Conservation (phyloP, 2,113 vertebrate species). For the Gambusia affinis region DNA sequence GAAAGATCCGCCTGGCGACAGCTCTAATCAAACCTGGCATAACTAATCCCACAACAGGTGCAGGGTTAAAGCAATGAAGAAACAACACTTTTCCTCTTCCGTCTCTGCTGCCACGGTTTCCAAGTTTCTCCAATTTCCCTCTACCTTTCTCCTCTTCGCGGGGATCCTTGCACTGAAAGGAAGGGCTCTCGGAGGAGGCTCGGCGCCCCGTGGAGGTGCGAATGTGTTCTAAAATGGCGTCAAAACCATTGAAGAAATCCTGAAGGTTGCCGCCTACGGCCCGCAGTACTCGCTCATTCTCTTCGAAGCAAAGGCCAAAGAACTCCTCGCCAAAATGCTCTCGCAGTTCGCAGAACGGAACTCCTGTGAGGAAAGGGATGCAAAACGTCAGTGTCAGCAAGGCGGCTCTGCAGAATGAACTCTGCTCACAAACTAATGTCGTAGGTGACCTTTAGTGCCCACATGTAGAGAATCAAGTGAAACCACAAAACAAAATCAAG, state of each 20-base stretch:
- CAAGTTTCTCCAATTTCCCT: slow-evolving; percentile 65
- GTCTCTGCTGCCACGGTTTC: slow-evolving; percentile 54
- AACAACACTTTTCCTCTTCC: slow-evolving; percentile 84
- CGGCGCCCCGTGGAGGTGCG: slow-evolving; percentile 94
- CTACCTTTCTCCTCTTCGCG: slow-evolving; percentile 75
- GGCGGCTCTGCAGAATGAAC: neutral
- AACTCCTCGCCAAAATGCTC: slow-evolving; percentile 95
- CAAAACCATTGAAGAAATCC: slow-evolving; percentile 99
- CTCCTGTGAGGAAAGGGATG: slow-evolving; percentile 73
- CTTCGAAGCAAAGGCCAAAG: slow-evolving; percentile 95
- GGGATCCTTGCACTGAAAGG: slow-evolving; percentile 97
- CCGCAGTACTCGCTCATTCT: slow-evolving; percentile 95
- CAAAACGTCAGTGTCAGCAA: slow-evolving; percentile 23
- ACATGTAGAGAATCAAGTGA: neutral
- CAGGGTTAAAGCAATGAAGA: slow-evolving; percentile 95
- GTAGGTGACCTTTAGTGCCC: neutral
- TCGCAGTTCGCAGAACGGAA: slow-evolving; percentile 91
- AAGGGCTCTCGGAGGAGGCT: slow-evolving; percentile 91
- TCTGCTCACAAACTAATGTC: neutral
- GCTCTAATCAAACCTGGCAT: slow-evolving; percentile 95
- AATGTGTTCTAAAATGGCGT: slow-evolving; percentile 96
- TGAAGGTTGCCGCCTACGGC: slow-evolving; percentile 94
- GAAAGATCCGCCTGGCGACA: slow-evolving; percentile 91
- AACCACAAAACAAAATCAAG: neutral
- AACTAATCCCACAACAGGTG: slow-evolving; percentile 89